A percentile compares a stretch with the other conserved stretches of the same genome.
Conservation (phyloP, 2,888 invertebrate species). For the Adineta ricciae region DNA sequence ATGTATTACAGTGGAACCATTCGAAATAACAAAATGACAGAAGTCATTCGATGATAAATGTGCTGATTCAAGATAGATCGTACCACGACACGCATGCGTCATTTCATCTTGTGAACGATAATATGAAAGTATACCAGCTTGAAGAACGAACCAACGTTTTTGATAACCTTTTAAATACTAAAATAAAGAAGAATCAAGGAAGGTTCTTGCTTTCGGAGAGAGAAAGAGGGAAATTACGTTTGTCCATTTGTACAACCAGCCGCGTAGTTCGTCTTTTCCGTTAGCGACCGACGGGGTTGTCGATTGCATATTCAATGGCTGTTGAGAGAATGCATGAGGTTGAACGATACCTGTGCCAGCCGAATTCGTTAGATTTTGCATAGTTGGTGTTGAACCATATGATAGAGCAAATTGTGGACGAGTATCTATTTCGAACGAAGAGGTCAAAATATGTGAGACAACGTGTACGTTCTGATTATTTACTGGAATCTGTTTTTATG, state of each 20-base stretch:
- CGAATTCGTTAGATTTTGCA: neutral
- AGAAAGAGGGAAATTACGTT: neutral
- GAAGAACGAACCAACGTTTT: conserved; percentile 94
- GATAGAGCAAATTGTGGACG: neutral
- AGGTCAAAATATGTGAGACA: neutral
- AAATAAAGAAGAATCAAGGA: neutral
- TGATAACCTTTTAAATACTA: conserved; percentile 63
- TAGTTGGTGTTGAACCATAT: neutral
- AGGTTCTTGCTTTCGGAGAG: too few relatives aligned
- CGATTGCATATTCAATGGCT: neutral
- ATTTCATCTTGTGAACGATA: conserved; percentile 73
- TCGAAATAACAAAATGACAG: conserved; percentile 87
- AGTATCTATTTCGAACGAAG: neutral
- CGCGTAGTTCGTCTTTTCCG: conserved; percentile 27
- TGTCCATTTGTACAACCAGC: conserved; percentile 33
- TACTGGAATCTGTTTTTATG: neutral
- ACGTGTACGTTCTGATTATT: neutral
- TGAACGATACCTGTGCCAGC: neutral
- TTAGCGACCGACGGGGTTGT: neutral
- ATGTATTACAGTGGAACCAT: conserved; percentile 90
- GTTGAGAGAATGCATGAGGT: neutral
- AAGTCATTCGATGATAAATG: conserved; percentile 88
- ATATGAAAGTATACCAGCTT: conserved; percentile 86
- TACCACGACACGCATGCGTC: conserved; percentile 92
- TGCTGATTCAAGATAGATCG: conserved; percentile 89